These are phyloP conservation scores for Megaceryle maxima DNA, from an alignment of 2,113 vertebrate genomes.

Conservation along the genomic window DNA sequence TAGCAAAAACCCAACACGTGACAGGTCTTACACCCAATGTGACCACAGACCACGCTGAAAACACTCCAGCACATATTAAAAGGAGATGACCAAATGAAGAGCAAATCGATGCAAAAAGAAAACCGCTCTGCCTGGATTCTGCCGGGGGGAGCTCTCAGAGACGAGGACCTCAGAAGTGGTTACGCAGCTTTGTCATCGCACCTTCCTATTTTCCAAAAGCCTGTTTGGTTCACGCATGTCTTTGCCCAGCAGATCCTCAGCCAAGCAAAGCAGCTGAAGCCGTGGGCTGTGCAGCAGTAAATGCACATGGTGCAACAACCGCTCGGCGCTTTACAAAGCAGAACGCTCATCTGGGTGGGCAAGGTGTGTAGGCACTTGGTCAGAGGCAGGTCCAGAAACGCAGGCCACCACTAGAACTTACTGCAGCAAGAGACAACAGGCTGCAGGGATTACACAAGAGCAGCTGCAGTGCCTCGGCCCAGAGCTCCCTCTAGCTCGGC, in stretches of 20 bases:
- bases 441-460: not conserved
- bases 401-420: not conserved
- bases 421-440: not conserved
- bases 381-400: not conserved
- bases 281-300: not conserved
- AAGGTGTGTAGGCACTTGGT: not conserved
- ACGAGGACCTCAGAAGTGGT: not conserved
- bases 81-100: not conserved
- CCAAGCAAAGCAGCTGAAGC: not conserved
- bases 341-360: not conserved
- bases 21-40: not conserved
- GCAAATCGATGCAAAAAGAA: not conserved
- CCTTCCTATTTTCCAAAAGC: not conserved
- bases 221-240: rapidly evolving
- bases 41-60: not conserved
- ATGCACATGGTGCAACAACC: not conserved
- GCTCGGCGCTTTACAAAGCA: not conserved
- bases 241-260: not conserved
- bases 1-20: not conserved
- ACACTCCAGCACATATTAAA: not conserved
- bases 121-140: not conserved
- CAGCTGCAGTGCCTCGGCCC: slow-evolving; percentile 27
- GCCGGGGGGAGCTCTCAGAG: not conserved
- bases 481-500: slow-evolving; percentile 62
- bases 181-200: not conserved